phyloP scores from a whole-genome alignment of 2,888 invertebrate species.

The Autographa gamma region DNA sequence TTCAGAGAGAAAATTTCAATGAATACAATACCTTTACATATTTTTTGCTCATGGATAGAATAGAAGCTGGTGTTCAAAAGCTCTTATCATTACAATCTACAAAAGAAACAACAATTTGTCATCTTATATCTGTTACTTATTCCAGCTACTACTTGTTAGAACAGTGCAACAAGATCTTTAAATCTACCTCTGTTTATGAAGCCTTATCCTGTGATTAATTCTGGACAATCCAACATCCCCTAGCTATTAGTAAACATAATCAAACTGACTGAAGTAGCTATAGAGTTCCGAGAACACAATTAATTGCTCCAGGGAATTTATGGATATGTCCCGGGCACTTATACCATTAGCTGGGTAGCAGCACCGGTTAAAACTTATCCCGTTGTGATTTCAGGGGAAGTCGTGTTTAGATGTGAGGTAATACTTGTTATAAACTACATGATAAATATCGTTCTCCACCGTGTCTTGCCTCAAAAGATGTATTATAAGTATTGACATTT shows the following conservation, averaged over 20 bases:
- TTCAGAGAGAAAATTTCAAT: no score
- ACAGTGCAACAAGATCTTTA: neutral
- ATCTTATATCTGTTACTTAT: no score
- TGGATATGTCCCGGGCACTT: conserved; percentile 47
- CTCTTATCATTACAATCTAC: no score
- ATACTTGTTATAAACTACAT: neutral
- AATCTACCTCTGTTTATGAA: neutral
- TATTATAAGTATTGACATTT: no score
- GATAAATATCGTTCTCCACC: neutral
- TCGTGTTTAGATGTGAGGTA: conserved; percentile 23
- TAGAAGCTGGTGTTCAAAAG: no score
- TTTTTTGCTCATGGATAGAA: no score
- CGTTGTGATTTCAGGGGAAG: conserved; percentile 30
- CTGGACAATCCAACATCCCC: conserved; percentile 1
- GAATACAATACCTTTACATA: no score
- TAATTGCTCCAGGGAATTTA: conserved; percentile 43
- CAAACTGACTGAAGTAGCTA: conserved; percentile 21
- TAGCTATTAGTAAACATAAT: conserved; percentile 19
- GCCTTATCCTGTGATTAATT: neutral
- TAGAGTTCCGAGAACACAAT: conserved; percentile 33
- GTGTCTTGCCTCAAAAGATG: no score
- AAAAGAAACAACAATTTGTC: no score
- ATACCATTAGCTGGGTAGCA: conserved; percentile 44
- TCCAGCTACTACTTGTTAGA: neutral
- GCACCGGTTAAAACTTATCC: conserved; percentile 36